phyloP scores from a whole-genome alignment of 2,113 vertebrate species.

The Psephotus haematonotus region DNA sequence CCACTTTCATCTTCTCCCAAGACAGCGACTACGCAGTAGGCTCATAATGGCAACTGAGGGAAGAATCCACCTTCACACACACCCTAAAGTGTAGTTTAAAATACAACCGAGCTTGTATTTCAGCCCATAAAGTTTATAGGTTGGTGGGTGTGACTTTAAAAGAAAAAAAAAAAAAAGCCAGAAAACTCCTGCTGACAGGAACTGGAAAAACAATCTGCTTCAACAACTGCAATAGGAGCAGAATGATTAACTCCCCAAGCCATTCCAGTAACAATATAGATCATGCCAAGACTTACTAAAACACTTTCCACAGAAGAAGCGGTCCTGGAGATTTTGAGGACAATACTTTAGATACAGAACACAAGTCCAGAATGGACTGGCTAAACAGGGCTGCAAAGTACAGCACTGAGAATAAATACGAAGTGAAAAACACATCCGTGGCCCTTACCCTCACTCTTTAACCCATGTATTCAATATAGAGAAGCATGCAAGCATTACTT shows the following conservation, averaged over 20 bases:
- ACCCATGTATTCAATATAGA: accelerated
- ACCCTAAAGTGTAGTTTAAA: neutral
- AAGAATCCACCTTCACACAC: neutral
- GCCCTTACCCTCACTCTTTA: neutral
- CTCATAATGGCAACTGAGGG: neutral
- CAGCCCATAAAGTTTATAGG: slow-evolving; percentile 8
- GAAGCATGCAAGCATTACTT: neutral
- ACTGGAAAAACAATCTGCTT: slow-evolving; percentile 50
- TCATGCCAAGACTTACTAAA: slow-evolving; percentile 26
- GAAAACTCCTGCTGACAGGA: slow-evolving; percentile 25
- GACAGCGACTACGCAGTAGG: neutral
- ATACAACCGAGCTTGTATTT: neutral
- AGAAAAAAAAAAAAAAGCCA: neutral
- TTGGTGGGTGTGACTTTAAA: neutral
- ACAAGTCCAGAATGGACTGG: neutral
- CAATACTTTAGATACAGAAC: neutral
- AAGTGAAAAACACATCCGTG: neutral
- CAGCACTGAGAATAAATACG: neutral
- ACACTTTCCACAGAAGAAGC: neutral
- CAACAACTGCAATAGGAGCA: slow-evolving; percentile 17
- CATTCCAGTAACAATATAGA: slow-evolving; percentile 38
- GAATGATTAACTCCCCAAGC: slow-evolving; percentile 6
- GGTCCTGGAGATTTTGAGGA: neutral
- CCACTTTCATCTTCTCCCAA: neutral
- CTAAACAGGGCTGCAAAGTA: neutral